Evolutionary conservation across 2,797 vertebrate species (phyloP).

Genomic region (Acrossocheilus wenchowensis): DNA sequence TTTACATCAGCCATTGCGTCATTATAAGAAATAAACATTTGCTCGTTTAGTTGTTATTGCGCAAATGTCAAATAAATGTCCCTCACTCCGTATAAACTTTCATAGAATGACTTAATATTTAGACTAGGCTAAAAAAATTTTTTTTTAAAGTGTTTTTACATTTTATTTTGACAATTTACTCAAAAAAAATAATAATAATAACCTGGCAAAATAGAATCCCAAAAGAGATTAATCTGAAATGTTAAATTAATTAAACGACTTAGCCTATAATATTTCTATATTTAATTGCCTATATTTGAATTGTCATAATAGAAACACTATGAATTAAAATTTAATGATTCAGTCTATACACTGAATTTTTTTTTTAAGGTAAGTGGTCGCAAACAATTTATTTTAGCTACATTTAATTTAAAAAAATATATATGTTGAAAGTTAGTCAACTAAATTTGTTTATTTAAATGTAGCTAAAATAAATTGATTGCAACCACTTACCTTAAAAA

Average conservation of each 20-base stretch:
- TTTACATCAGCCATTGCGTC: background rate
- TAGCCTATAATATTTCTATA: background rate
- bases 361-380: too few relatives aligned
- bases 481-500: too few relatives aligned
- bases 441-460: too few relatives aligned
- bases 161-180: background rate
- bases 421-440: too few relatives aligned
- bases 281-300: background rate
- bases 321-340: background rate
- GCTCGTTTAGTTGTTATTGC: background rate
- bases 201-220: background rate
- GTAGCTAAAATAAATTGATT: too few relatives aligned
- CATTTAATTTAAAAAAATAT: too few relatives aligned
- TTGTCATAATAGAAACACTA: too few relatives aligned
- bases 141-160: too few relatives aligned
- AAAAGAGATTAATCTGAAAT: background rate
- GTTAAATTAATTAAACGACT: background rate
- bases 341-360: background rate
- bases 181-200: background rate
- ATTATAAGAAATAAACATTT: background rate
- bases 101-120: too few relatives aligned
- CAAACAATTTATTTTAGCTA: too few relatives aligned
- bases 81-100: too few relatives aligned
- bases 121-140: too few relatives aligned
- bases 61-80: background rate